Base-by-base conservation (phyloP, 2,888 invertebrate genomes). In the Heteromyza rotundicornis region DNA sequence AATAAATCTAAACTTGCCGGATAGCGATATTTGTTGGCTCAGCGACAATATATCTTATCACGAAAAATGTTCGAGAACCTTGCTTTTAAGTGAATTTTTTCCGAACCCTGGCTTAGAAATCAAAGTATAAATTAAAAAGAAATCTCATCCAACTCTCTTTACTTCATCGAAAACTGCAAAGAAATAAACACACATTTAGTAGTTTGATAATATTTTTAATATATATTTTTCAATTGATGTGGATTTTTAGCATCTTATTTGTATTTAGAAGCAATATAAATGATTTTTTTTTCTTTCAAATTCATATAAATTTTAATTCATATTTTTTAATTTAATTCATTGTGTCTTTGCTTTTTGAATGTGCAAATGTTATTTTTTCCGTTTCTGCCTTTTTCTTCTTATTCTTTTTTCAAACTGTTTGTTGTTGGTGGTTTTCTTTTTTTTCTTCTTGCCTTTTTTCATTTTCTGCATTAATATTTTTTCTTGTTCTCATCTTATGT, bases 241-340 rank as follows among this genome's bases (percentile, higher is more conserved):
- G 60, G 57, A 27, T 59, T 22, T 54, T 14, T 59, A 74, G 72
- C 66, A 64, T 75, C 66, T 63, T 62, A 59, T 57, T 65, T 59
- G 59, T 65, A 67, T 66, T 68, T 70, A 27, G 27, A 27, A 27
- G 67, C 65, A 55, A 69, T 68, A 66, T 68, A 67, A 59, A 64
- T 60, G 51, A 62, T 69, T 64, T 62, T 36, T 60, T 65, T 19
- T 53, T 32, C 35, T 65, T 35, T 66, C 59, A 59, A 64, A 58
- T 60, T 67, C 67, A 64, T 63, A 27, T 68, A 61, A 59, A 65
- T 65, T 58, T 59, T 68, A 44, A 60, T 66, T 67, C 70, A 69
- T 68, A 71, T 61, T 68, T 67, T 64, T 70, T 62, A 63, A 62
- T 64, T 70, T 64, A 64, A 68, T 66, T 68, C 63, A 65, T 63